Evolutionary conservation across 2,797 vertebrate genomes (phyloP).

Genomic region (Coracias cyanogaster): DNA sequence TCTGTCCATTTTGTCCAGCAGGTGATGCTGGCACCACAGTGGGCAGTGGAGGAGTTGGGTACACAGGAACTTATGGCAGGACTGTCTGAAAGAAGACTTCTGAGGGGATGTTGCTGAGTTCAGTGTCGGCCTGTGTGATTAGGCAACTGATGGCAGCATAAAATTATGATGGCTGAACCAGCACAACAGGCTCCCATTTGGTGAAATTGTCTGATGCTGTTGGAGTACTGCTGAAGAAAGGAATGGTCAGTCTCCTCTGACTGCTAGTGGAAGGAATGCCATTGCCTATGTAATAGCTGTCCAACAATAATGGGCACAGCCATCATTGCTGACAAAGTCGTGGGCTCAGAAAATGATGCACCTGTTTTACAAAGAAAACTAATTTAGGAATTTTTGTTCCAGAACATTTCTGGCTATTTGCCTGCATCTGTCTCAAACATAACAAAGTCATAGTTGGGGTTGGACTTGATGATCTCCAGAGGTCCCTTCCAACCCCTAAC

Average conservation of each 20-base stretch:
- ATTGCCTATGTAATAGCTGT: background rate
- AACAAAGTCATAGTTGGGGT: background rate
- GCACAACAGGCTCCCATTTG: background rate
- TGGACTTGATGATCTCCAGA: no score
- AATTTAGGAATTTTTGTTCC: background rate
- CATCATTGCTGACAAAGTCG: background rate
- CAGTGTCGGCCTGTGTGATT: no score
- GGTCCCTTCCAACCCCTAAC: no score
- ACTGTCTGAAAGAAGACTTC: no score
- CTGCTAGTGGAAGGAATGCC: constrained; percentile 24
- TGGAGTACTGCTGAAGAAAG: background rate
- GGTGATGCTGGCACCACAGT: no score
- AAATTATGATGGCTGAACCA: no score
- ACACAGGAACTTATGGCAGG: no score
- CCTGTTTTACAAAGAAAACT: background rate
- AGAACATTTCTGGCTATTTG: background rate
- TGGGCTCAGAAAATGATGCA: background rate
- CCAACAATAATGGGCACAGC: background rate
- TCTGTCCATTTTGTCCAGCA: no score
- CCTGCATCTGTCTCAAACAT: background rate
- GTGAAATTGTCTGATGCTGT: background rate
- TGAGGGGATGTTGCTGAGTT: no score
- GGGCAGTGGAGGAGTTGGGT: no score
- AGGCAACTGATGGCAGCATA: no score
- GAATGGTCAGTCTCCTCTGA: constrained; percentile 28